Conservation (phyloP, 2,888 invertebrate genomes). For the Rambutsinella grinnellia region DNA sequence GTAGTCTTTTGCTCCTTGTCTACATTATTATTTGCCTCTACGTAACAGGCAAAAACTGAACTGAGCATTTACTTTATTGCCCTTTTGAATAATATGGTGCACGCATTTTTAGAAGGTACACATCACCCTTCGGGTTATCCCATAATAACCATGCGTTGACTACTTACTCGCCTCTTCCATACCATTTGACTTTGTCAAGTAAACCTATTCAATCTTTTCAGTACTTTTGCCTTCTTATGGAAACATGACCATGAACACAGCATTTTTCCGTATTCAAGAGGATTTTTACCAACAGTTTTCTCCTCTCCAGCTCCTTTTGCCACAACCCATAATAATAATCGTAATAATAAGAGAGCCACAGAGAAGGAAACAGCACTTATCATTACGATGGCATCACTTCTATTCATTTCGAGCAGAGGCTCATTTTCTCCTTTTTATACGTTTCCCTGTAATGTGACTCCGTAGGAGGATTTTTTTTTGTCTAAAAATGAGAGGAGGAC, state of each 20-base stretch:
- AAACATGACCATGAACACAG: not conserved
- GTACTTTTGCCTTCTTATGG: not conserved
- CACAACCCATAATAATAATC: conserved; percentile 38
- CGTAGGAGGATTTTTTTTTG: conserved; percentile 19
- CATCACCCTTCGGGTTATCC: not conserved
- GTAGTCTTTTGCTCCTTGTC: too few relatives aligned
- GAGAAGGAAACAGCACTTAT: not conserved
- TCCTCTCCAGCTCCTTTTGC: conserved; percentile 26
- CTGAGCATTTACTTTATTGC: too few relatives aligned
- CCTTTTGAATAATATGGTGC: too few relatives aligned
- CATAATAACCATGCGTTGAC: not conserved
- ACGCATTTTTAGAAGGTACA: too few relatives aligned
- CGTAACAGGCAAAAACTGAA: too few relatives aligned
- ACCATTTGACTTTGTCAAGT: not conserved
- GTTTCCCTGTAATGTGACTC: too few relatives aligned
- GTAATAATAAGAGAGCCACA: conserved; percentile 33
- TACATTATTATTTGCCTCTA: too few relatives aligned
- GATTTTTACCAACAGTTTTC: conserved; percentile 12
- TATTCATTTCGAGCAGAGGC: conserved; percentile 35
- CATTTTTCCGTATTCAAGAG: not conserved
- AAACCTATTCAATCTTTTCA: not conserved
- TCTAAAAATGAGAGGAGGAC: too few relatives aligned
- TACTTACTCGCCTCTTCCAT: not conserved
- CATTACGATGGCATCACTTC: conserved; percentile 32
- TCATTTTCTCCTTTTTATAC: conserved; percentile 39